phyloP scores from a whole-genome alignment of 2,113 vertebrate species.

The Chroicocephalus ridibundus region DNA sequence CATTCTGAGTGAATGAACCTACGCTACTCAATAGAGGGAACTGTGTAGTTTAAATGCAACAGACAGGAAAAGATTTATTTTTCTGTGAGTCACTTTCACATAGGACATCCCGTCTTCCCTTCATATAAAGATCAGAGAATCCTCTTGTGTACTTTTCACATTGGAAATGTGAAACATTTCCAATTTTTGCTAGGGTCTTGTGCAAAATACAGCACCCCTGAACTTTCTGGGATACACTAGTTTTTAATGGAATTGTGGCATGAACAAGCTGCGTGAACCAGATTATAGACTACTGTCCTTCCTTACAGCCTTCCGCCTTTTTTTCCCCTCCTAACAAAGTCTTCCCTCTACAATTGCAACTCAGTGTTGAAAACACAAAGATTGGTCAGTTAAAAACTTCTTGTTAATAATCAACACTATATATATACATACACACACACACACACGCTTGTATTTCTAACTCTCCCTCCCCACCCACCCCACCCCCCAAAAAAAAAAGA shows the following conservation, averaged over 20 bases:
- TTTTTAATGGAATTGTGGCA: not conserved
- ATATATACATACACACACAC: not conserved
- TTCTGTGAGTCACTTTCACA: not conserved
- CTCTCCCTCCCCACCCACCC: not conserved
- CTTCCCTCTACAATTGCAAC: not conserved
- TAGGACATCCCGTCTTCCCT: accelerated
- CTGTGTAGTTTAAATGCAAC: not conserved
- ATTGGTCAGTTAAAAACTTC: not conserved
- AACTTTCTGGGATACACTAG: not conserved
- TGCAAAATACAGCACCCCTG: not conserved
- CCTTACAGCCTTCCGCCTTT: not conserved
- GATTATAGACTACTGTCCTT: not conserved
- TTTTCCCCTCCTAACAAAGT: not conserved
- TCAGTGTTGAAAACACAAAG: not conserved
- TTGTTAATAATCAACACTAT: not conserved
- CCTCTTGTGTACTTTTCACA: not conserved
- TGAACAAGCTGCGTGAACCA: not conserved
- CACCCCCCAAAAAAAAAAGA: accelerated
- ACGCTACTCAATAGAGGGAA: not conserved
- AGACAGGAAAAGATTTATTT: not conserved
- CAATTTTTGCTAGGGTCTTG: not conserved
- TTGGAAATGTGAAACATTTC: not conserved
- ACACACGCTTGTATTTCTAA: not conserved
- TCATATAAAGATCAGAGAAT: not conserved
- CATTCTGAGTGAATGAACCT: not conserved